Evolutionary conservation across 1,140 invertebrate species (phyloP).

Genomic region (Elysia chlorotica): DNA sequence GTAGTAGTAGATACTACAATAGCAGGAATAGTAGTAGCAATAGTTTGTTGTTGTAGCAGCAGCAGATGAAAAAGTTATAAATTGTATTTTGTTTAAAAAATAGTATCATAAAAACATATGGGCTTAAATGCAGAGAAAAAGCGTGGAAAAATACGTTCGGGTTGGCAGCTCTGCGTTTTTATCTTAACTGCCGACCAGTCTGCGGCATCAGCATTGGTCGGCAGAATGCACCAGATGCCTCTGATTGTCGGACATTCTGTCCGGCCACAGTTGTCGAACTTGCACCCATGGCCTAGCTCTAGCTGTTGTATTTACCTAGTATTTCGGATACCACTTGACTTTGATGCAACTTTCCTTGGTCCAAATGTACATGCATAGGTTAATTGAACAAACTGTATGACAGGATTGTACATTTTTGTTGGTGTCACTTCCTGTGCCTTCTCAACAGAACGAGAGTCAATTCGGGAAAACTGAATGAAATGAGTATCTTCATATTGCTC

Average conservation of each 20-base stretch:
- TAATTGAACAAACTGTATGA: slow-evolving; percentile 6
- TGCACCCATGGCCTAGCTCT: neutral
- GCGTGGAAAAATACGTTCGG: neutral
- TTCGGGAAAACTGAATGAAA: slow-evolving; percentile 17
- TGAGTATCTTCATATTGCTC: slow-evolving; percentile 11
- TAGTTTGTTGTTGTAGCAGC: too few relatives aligned
- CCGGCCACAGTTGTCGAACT: neutral
- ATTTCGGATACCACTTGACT: slow-evolving; percentile 13
- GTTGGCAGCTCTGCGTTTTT: neutral
- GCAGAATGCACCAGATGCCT: neutral
- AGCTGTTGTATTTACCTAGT: neutral
- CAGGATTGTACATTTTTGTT: slow-evolving; percentile 11
- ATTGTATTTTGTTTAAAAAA: too few relatives aligned
- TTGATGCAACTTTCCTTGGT: slow-evolving; percentile 1
- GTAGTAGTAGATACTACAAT: too few relatives aligned
- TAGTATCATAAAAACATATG: too few relatives aligned
- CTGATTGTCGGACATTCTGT: neutral
- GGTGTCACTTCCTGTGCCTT: slow-evolving; percentile 1
- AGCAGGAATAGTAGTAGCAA: too few relatives aligned
- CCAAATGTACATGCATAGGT: slow-evolving; percentile 10
- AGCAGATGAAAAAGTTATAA: too few relatives aligned
- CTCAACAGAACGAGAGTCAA: slow-evolving; percentile 13
- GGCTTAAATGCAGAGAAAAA: too few relatives aligned
- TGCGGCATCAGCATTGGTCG: neutral
- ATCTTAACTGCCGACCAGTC: neutral